These are phyloP conservation scores for Brachystomella parvula DNA, from an alignment of 1,140 invertebrate species.

Conservation along the genomic window DNA sequence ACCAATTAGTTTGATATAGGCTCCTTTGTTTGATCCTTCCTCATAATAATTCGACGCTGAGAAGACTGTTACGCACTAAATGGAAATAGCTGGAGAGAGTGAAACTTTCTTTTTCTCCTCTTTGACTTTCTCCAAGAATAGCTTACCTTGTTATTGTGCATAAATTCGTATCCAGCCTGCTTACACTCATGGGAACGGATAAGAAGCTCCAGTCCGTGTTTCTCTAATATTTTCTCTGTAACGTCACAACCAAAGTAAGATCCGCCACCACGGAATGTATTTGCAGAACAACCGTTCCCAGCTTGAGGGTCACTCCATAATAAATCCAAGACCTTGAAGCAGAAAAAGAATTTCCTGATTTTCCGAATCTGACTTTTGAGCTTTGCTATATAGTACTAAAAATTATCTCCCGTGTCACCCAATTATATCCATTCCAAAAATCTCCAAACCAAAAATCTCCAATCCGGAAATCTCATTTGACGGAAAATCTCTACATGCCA, in stretches of 20 bases:
- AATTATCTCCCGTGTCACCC: too few species aligned
- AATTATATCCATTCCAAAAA: too few species aligned
- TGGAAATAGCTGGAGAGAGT: slow-evolving; percentile 11
- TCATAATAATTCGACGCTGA: slow-evolving; percentile 93
- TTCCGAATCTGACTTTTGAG: neutral
- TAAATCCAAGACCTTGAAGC: slow-evolving; percentile 68
- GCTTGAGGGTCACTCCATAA: slow-evolving; percentile 84
- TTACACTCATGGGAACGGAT: slow-evolving; percentile 89
- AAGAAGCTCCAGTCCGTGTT: slow-evolving; percentile 64
- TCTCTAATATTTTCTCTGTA: slow-evolving; percentile 63
- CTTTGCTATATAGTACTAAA: too few species aligned
- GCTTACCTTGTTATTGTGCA: slow-evolving; percentile 67
- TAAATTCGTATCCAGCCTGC: slow-evolving; percentile 76
- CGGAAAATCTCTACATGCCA: too few species aligned
- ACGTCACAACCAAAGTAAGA: slow-evolving; percentile 85
- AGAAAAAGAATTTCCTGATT: slow-evolving; percentile 3
- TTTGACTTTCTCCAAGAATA: too few species aligned
- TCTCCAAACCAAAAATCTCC: too few species aligned
- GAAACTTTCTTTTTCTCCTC: too few species aligned
- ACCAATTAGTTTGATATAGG: slow-evolving; percentile 68
- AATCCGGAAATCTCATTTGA: too few species aligned
- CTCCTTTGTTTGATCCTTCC: slow-evolving; percentile 81
- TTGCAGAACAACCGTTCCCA: slow-evolving; percentile 63
- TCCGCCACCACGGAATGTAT: slow-evolving; percentile 76
- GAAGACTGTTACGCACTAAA: slow-evolving; percentile 80